A percentile compares a stretch with the other conserved stretches of the same genome.
phyloP scores from a whole-genome alignment of 2,113 vertebrate genomes.

The Epinephelus lanceolatus region DNA sequence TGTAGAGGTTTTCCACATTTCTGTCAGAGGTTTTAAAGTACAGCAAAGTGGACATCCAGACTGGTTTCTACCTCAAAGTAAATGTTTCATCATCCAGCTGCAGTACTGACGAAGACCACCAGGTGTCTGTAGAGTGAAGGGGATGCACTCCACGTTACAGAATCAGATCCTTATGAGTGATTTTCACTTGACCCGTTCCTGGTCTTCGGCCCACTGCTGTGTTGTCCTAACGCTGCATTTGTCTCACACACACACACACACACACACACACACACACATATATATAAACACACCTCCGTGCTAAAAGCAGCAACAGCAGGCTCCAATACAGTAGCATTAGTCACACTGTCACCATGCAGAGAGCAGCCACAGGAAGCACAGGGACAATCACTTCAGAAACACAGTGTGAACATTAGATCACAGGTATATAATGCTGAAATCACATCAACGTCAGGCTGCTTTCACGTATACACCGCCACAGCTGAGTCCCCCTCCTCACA shows the following conservation, averaged over 20 bases:
- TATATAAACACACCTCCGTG: not conserved
- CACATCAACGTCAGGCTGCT: not conserved
- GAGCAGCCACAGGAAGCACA: slow-evolving; percentile 34
- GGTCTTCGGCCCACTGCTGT: not conserved
- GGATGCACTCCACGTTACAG: not conserved
- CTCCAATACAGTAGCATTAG: slow-evolving; percentile 12
- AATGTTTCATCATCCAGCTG: slow-evolving; percentile 18
- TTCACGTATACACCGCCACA: not conserved
- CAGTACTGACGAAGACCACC: slow-evolving; percentile 65
- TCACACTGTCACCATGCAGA: slow-evolving; percentile 25
- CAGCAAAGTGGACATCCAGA: not conserved
- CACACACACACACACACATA: slow-evolving; percentile 5
- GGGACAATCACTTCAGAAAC: slow-evolving; percentile 7
- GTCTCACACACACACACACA: not conserved
- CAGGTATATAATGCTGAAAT: not conserved
- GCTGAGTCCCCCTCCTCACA: not conserved
- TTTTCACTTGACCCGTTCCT: not conserved
- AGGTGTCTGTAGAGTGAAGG: slow-evolving; percentile 78
- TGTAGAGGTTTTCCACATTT: not conserved
- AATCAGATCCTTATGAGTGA: not conserved
- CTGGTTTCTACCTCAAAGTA: not conserved
- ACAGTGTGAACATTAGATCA: slow-evolving; percentile 11
- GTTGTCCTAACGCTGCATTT: not conserved
- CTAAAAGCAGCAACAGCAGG: slow-evolving; percentile 23
- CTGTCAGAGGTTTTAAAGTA: not conserved